Evolutionary conservation across 2,888 invertebrate genomes (phyloP), one percentile per base, ranked within the genome.

Genomic region (Gortyna flavago): DNA sequence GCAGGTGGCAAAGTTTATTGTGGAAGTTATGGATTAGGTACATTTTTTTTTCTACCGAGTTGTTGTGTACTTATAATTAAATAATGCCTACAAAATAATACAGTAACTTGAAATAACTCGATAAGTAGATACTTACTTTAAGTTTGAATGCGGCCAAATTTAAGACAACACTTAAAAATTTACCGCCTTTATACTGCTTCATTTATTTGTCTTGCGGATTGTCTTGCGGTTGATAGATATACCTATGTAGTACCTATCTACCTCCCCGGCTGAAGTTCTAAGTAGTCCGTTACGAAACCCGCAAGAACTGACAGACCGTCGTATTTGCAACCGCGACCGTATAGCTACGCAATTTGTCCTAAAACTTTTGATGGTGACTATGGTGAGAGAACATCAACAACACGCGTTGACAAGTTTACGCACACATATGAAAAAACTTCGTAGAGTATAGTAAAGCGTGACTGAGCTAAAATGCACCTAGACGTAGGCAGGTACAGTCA

Each of bases 381-480:
- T 73, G 68, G 64, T 57, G 29, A 71, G 67, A 29, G 54, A 71
- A 83, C 80, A 83, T 76, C 84, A 83, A 84, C 80, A 79, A 72
- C 66, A 80, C 57, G 64, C 68, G 70, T 72, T 68, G 76, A 76
- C 79, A 80, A 64, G 38, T 76, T 71, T 57, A 76, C 73, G 71
- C 84, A 84, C 71, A 80, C 76, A 65, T 68, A 84, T 84, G 71
- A 76, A 80, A 83, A 76, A 80, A 76, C 80, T 83, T 83, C 16
- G 67, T 48, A 29, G 80, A 75, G 44, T 70, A 77, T 65, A 59
- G 25, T 62, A 70, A 70, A 71, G 51, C 59, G 70, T 83, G 70
- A 57, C 62, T 35, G 29, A 67, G 13, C 35, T 32, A 41, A 59
- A 57, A 32, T 48, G 18, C 68, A 57, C 35, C 69, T 57, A 68